Conservation (phyloP, 2,888 invertebrate genomes). For the Melanotus villosus region DNA sequence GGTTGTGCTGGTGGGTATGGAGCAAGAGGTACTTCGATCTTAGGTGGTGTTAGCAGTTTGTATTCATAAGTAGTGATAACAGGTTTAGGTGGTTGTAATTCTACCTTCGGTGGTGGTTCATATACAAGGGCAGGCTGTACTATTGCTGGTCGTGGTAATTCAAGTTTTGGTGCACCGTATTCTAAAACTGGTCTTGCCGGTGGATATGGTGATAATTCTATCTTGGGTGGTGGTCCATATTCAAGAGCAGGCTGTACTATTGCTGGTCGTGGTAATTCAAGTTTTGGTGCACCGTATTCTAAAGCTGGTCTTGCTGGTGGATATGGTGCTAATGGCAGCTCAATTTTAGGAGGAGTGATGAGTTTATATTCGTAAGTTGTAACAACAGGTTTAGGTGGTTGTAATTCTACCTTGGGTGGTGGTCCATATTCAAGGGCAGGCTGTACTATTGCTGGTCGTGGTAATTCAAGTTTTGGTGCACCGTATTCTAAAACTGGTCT, state of each 20-base stretch:
- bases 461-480: not conserved
- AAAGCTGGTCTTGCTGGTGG: not conserved
- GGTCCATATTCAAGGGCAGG: constrained; percentile 6
- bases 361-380: not conserved
- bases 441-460: not conserved
- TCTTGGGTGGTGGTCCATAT: too few species aligned
- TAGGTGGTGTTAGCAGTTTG: not conserved
- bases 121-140: not conserved
- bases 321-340: constrained; percentile 1
- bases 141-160: not conserved
- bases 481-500: not conserved
- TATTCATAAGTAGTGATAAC: not conserved
- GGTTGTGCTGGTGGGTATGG: not conserved
- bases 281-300: not conserved
- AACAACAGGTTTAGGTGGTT: not conserved
- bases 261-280: not conserved
- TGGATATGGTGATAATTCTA: too few species aligned
- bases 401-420: too few species aligned
- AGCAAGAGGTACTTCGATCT: not conserved
- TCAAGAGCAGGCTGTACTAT: not conserved
- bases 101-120: too few species aligned
- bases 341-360: not conserved
- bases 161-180: not conserved
- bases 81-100: not conserved
- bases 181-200: not conserved